These are phyloP conservation scores for Bibio marci DNA, from an alignment of 2,888 invertebrate genomes.

Conservation along the genomic window DNA sequence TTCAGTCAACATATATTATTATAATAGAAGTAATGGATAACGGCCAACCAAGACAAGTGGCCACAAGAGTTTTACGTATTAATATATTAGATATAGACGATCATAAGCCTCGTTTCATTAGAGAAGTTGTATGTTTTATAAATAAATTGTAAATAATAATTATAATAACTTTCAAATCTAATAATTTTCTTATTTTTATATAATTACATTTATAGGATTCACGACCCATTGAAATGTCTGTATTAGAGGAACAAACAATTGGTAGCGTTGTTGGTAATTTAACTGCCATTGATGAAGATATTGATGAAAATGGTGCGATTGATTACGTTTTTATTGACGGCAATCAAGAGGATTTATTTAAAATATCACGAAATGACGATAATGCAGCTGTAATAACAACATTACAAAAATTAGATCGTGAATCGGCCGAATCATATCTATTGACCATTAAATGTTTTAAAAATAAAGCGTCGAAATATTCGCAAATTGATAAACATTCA, in stretches of 20 bases:
- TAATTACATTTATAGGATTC: conserved; percentile 34
- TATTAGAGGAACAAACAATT: conserved; percentile 47
- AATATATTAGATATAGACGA: conserved; percentile 59
- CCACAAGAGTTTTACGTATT: conserved; percentile 50
- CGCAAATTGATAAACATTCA: conserved; percentile 28
- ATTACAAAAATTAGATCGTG: conserved; percentile 47
- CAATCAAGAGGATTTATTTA: conserved; percentile 46
- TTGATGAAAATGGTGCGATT: conserved; percentile 54
- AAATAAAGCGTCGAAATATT: conserved; percentile 28
- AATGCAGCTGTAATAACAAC: conserved; percentile 45
- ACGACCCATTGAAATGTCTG: conserved; percentile 40
- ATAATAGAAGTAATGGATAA: conserved; percentile 61
- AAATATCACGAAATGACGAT: conserved; percentile 41
- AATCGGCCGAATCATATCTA: conserved; percentile 36
- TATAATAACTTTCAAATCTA: no score
- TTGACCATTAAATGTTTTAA: conserved; percentile 57
- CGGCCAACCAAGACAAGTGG: conserved; percentile 59
- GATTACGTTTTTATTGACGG: conserved; percentile 59
- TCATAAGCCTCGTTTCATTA: conserved; percentile 53
- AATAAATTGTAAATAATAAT: no score
- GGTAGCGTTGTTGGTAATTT: conserved; percentile 50
- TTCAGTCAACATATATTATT: conserved; percentile 53
- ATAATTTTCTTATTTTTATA: no score
- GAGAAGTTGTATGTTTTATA: conserved; percentile 43
- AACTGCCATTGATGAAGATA: conserved; percentile 56